Percentiles rank a stretch among this genome's conserved stretches.
Conservation (phyloP, 30 jellyfish, hydroid and myxozoan genomes). For the Hydractinia echinata region DNA sequence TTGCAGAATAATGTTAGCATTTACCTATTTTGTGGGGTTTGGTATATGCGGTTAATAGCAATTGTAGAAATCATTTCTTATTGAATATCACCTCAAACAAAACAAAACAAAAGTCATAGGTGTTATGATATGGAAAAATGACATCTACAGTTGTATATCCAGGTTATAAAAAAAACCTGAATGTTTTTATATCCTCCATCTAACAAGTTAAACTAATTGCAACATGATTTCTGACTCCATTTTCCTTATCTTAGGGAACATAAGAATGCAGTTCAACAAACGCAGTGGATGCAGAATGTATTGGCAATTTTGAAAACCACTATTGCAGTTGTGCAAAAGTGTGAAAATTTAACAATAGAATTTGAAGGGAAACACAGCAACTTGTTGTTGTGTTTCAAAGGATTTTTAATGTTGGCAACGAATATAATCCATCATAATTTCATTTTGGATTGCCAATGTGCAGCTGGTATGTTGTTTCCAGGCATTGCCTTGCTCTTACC, state of each 20-base stretch:
- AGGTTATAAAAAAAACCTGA: no score
- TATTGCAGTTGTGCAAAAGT: conserved; percentile 18
- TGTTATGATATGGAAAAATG: no score
- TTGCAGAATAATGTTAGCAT: no score
- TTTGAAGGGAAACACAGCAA: neutral
- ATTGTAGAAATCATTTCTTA: no score
- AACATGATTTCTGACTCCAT: no score
- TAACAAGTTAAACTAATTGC: no score
- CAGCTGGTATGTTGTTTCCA: conserved; percentile 63
- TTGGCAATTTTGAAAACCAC: conserved; percentile 13
- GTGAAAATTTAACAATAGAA: conserved; percentile 13
- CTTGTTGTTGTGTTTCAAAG: neutral
- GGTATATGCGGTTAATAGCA: no score
- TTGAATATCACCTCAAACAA: no score
- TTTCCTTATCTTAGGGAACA: neutral
- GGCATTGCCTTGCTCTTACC: conserved; percentile 43
- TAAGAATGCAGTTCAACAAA: neutral
- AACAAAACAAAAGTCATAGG: no score
- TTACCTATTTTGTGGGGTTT: no score
- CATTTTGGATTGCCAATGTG: conserved; percentile 63
- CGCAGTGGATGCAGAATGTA: neutral
- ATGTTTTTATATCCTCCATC: no score
- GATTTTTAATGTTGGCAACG: conserved; percentile 9
- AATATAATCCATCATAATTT: conserved; percentile 34
- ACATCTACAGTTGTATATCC: no score